Evolutionary conservation across 2,797 vertebrate species (phyloP).

Genomic region (Lepus townsendii): DNA sequence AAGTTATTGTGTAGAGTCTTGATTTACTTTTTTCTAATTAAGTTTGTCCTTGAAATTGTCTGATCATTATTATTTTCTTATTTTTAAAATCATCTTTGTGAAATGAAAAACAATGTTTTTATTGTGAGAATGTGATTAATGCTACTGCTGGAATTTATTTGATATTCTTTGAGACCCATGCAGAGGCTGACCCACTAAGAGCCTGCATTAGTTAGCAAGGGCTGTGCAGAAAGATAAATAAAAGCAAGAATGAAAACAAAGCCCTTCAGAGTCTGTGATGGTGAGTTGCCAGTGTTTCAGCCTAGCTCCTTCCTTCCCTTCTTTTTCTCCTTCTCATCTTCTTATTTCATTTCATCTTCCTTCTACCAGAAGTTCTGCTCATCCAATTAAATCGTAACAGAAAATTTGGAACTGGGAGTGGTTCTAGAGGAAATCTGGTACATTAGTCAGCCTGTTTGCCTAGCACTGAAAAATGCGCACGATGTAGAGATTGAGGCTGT

Average conservation of each 20-base stretch:
- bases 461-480: background rate
- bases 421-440: background rate
- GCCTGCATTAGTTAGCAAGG: background rate
- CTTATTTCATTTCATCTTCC: background rate
- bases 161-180: background rate
- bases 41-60: background rate
- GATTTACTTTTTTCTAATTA: background rate
- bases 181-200: background rate
- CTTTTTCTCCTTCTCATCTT: background rate
- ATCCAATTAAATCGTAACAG: background rate
- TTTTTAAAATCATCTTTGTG: constrained; percentile 10
- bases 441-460: background rate
- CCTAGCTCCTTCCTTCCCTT: background rate
- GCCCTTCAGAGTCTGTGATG: background rate
- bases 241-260: background rate
- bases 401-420: background rate
- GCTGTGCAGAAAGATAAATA: background rate
- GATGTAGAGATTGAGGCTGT: background rate
- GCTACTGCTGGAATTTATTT: background rate
- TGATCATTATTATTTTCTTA: background rate
- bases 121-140: background rate
- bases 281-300: background rate
- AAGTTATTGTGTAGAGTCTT: background rate
- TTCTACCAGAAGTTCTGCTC: background rate
- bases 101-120: background rate